Evolutionary conservation across 2,797 vertebrate species (phyloP).

Genomic region (Sciaenops ocellatus): DNA sequence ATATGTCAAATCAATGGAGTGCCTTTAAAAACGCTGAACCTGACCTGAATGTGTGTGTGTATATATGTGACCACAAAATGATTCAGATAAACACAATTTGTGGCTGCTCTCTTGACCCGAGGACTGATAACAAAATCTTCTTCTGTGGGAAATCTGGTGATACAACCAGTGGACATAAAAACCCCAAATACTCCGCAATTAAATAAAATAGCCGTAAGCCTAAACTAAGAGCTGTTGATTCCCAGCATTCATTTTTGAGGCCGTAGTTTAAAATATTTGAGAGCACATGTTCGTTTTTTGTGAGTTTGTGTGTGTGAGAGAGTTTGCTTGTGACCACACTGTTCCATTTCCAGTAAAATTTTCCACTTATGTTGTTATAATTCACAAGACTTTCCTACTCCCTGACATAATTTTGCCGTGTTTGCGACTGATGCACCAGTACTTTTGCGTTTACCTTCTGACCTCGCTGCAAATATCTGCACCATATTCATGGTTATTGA

Average conservation of each 20-base stretch:
- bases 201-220: no score
- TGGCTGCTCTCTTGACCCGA: not conserved
- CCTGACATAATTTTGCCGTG: not conserved
- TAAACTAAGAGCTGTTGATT: not conserved
- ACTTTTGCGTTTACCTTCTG: not conserved
- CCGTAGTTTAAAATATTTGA: not conserved
- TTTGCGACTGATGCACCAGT: not conserved
- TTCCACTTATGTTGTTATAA: constrained; percentile 14
- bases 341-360: not conserved
- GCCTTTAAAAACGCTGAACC: not conserved
- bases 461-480: not conserved
- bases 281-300: not conserved
- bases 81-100: not conserved
- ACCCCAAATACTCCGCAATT: not conserved
- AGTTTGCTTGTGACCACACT: not conserved
- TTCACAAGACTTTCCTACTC: not conserved
- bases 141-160: not conserved
- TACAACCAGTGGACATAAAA: not conserved
- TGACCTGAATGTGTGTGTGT: not conserved
- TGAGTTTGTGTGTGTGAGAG: not conserved
- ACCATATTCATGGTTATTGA: not conserved
- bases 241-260: not conserved
- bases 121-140: not conserved
- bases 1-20: not conserved
- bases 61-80: not conserved